Evolutionary conservation across 2,797 vertebrate species (phyloP).

Genomic region (Alauda arvensis): DNA sequence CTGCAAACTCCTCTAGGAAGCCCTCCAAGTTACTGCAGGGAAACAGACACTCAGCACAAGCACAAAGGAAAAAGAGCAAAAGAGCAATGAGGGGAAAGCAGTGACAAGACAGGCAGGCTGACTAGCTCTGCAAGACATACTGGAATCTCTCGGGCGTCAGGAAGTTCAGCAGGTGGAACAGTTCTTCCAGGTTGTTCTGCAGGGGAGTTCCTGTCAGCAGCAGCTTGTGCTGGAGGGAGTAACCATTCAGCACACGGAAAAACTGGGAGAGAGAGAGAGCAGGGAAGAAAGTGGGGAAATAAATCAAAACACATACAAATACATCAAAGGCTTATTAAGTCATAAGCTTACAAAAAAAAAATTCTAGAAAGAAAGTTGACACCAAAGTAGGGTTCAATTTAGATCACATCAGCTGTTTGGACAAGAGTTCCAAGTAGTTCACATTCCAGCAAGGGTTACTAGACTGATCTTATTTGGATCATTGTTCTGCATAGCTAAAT

Average conservation of each 20-base stretch:
- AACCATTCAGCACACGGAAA: conserved; percentile 94
- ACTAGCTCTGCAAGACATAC: conserved; percentile 73
- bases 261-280: conserved; percentile 74
- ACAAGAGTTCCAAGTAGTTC: neutral
- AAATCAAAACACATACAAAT: neutral
- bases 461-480: neutral
- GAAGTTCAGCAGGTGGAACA: conserved; percentile 97
- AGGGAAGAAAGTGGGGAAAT: neutral
- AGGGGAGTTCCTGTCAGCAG: conserved; percentile 95
- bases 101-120: neutral
- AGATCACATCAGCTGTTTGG: conserved; percentile 2
- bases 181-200: conserved; percentile 96
- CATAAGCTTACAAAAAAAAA: neutral
- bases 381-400: neutral
- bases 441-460: neutral
- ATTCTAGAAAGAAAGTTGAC: neutral
- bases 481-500: neutral
- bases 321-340: neutral
- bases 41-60: conserved; percentile 20
- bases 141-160: conserved; percentile 94
- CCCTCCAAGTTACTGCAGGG: conserved; percentile 89
- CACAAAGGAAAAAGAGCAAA: neutral
- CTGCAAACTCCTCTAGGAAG: conserved; percentile 97
- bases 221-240: conserved; percentile 95
- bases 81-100: neutral